Conservation (phyloP, 2,113 vertebrate genomes). For the Mystacornis crossleyi region DNA sequence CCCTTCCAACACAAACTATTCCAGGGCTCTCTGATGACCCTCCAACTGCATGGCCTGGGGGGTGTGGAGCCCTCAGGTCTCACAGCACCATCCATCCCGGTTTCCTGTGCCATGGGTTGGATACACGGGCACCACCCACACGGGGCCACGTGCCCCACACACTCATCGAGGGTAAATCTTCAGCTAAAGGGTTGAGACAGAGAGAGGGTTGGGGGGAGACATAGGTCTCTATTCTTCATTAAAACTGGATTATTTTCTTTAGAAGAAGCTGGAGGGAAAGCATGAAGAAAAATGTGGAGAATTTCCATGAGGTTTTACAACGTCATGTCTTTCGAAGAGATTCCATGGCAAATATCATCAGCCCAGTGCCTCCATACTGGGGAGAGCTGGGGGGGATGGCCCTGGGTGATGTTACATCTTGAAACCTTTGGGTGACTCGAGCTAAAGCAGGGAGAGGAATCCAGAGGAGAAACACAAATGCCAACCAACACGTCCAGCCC, state of each 20-base stretch:
- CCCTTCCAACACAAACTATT: neutral
- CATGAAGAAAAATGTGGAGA: neutral
- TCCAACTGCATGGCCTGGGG: neutral
- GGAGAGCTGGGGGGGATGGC: neutral
- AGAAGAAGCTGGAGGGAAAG: neutral
- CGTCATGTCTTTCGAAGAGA: neutral
- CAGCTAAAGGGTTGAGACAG: neutral
- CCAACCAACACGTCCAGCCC: neutral
- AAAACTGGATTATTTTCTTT: neutral
- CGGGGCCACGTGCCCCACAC: neutral
- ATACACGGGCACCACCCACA: neutral
- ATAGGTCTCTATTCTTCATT: neutral
- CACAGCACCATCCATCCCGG: accelerated
- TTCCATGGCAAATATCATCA: neutral
- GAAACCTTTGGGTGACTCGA: neutral
- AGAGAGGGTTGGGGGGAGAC: neutral
- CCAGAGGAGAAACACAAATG: neutral
- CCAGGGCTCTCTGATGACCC: neutral
- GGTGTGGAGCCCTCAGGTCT: neutral
- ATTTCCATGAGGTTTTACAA: neutral
- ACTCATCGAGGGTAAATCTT: neutral
- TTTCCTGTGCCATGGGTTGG: accelerated
- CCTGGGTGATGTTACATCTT: neutral
- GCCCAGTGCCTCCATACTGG: neutral
- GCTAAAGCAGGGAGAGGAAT: neutral